Conservation (phyloP, 2,888 invertebrate species). For the Eupeodes luniger region DNA sequence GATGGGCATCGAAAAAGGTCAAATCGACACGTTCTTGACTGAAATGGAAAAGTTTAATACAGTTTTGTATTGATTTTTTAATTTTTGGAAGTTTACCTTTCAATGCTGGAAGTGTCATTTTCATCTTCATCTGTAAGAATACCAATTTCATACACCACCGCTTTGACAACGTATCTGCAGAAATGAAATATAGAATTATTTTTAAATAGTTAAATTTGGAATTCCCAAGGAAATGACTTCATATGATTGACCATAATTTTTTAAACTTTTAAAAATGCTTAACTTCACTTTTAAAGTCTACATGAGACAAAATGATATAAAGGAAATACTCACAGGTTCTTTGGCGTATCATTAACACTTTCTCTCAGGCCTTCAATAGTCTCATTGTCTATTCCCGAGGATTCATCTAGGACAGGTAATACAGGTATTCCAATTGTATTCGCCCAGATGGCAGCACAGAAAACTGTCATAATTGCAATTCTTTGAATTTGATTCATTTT, state of each 20-base stretch:
- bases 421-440: slow-evolving; percentile 80
- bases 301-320: background rate
- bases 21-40: slow-evolving; percentile 86
- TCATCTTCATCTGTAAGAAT: slow-evolving; percentile 86
- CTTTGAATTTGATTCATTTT: slow-evolving; percentile 71
- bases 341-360: slow-evolving; percentile 80
- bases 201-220: background rate
- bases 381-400: slow-evolving; percentile 80
- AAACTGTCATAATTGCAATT: slow-evolving; percentile 76
- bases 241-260: too few relatives aligned
- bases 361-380: slow-evolving; percentile 80
- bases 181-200: slow-evolving; percentile 12
- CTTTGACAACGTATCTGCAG: slow-evolving; percentile 86
- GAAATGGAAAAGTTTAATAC: slow-evolving; percentile 63
- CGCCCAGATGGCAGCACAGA: slow-evolving; percentile 79
- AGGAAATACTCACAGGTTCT: slow-evolving; percentile 81
- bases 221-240: too few relatives aligned
- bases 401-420: slow-evolving; percentile 80
- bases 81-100: slow-evolving; percentile 77
- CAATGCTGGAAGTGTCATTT: slow-evolving; percentile 82
- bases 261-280: background rate
- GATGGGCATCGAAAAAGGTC: slow-evolving; percentile 85
- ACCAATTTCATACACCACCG: slow-evolving; percentile 87
- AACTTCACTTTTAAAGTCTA: background rate
- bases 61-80: background rate